Percentiles rank a stretch among this genome's conserved stretches.
These are phyloP conservation scores for Pseudopleuronectes americanus DNA, from an alignment of 2,797 vertebrate genomes.

Conservation along the genomic window DNA sequence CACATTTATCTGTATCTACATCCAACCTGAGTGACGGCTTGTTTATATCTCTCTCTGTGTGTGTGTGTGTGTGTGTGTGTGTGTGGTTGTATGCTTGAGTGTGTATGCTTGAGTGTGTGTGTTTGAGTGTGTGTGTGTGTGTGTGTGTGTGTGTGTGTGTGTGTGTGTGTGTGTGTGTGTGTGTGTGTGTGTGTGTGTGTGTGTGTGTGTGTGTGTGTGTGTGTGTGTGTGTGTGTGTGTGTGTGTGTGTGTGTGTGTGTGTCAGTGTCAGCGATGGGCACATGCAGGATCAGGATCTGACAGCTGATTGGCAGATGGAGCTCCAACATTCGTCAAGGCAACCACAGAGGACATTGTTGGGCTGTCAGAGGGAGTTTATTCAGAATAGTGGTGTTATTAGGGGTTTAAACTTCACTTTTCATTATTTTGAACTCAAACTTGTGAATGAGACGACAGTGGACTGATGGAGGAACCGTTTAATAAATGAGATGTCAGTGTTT, in stretches of 20 bases:
- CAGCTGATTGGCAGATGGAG: constrained; percentile 70
- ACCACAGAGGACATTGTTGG: constrained; percentile 48
- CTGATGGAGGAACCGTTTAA: not conserved
- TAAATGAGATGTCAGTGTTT: not conserved
- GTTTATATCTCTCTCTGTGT: constrained; percentile 23
- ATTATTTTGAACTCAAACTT: not conserved
- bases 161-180: too few species aligned
- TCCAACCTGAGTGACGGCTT: constrained; percentile 14
- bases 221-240: too few species aligned
- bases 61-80: too few species aligned
- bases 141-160: too few species aligned
- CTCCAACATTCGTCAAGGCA: constrained; percentile 57
- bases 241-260: too few species aligned
- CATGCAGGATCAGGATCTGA: constrained; percentile 55
- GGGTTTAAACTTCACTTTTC: not conserved
- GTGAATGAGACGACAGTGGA: not conserved
- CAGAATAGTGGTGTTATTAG: constrained; percentile 25
- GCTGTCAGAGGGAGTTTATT: constrained; percentile 43
- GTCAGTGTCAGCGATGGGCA: constrained; percentile 1
- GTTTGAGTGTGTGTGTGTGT: too few species aligned
- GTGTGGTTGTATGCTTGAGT: too few species aligned
- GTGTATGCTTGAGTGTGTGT: too few species aligned
- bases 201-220: too few species aligned
- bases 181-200: too few species aligned
- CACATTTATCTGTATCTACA: not conserved